Conservation (phyloP, 2,113 vertebrate species). For the Polypterus senegalus region DNA sequence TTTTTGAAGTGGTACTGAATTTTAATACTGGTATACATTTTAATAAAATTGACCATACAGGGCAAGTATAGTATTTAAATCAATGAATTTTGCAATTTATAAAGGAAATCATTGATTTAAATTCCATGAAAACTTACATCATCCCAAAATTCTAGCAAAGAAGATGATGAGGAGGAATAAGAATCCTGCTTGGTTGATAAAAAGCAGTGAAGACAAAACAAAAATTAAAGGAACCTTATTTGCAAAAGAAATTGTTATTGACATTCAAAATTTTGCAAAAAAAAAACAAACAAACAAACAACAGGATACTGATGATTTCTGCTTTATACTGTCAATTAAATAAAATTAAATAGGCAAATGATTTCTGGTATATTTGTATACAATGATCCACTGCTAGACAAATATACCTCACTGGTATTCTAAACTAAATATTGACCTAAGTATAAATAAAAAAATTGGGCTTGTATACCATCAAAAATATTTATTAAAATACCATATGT, state of each 20-base stretch:
- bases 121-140: slow-evolving; percentile 73
- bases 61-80: slow-evolving; percentile 19
- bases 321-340: no score
- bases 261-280: slow-evolving; percentile 30
- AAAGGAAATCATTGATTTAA: slow-evolving; percentile 43
- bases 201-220: slow-evolving; percentile 56
- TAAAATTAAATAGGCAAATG: no score
- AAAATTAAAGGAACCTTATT: slow-evolving; percentile 49
- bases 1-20: background rate
- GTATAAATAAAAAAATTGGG: no score
- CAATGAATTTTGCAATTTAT: slow-evolving; percentile 33
- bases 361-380: no score
- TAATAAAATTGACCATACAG: slow-evolving; percentile 2
- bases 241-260: slow-evolving; percentile 40
- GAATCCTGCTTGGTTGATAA: slow-evolving; percentile 78
- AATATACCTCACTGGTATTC: no score
- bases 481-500: no score
- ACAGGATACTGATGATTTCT: no score
- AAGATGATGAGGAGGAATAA: slow-evolving; percentile 86
- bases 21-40: no score
- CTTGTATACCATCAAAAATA: no score
- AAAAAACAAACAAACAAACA: slow-evolving; percentile 27
- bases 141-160: slow-evolving; percentile 96
- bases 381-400: no score
- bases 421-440: no score